A percentile compares a stretch with the other conserved stretches of the same genome.
These are phyloP conservation scores for Erebia epiphron DNA, from an alignment of 2,888 invertebrate genomes.

Conservation along the genomic window DNA sequence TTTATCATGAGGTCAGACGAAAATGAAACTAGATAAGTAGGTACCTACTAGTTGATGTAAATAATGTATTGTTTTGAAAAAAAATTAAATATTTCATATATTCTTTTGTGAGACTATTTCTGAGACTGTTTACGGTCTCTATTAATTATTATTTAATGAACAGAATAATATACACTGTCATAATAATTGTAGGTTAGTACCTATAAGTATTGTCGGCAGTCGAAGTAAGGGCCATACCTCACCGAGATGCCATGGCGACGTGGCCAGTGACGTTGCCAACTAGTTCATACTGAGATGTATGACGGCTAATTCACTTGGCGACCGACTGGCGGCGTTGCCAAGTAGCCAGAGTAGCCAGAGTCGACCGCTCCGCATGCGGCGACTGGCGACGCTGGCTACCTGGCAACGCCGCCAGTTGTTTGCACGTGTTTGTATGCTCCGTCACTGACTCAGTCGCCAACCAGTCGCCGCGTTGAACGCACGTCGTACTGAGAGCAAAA, in stretches of 20 bases:
- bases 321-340: conserved; percentile 17
- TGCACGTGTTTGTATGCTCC: conserved; percentile 2
- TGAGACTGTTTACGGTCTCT: too few species aligned
- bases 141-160: too few species aligned
- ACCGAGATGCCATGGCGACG: conserved; percentile 7
- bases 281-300: conserved; percentile 17
- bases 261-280: conserved; percentile 18
- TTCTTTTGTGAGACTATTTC: too few species aligned
- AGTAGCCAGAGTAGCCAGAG: conserved; percentile 18
- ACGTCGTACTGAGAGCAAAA: conserved; percentile 4
- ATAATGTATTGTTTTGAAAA: too few species aligned
- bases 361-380: conserved; percentile 4
- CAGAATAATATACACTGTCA: too few species aligned
- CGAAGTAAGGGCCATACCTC: not conserved
- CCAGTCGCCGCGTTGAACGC: conserved; percentile 4
- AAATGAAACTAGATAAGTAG: too few species aligned
- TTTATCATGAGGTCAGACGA: too few species aligned
- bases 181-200: too few species aligned
- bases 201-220: too few species aligned
- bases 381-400: conserved; percentile 4
- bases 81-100: too few species aligned
- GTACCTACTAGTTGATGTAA: too few species aligned
- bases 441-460: conserved; percentile 4
- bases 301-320: conserved; percentile 19
- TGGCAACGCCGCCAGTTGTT: conserved; percentile 4